A percentile compares a stretch with the other conserved stretches of the same genome.
Conservation (phyloP, 2,797 vertebrate species). For the Sebastes minor region DNA sequence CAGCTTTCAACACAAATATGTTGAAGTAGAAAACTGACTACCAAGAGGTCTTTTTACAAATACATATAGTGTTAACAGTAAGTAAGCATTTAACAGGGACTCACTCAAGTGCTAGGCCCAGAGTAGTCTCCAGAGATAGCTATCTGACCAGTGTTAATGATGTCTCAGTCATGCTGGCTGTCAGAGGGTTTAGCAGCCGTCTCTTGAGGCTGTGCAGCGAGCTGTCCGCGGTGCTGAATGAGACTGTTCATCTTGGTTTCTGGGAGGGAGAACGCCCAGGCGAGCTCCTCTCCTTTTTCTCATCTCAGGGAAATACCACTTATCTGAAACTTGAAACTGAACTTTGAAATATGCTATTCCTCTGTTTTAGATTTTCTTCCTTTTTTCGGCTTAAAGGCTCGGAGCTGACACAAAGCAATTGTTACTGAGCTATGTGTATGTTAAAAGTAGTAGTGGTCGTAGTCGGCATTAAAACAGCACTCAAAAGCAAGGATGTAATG, state of each 20-base stretch:
- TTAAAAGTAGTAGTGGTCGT: neutral
- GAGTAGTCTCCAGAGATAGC: slow-evolving; percentile 8
- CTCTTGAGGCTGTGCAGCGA: slow-evolving; percentile 13
- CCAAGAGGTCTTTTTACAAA: neutral
- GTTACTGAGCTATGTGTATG: neutral
- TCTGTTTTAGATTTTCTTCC: neutral
- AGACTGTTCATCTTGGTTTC: slow-evolving; percentile 37
- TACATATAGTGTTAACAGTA: neutral
- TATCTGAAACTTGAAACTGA: slow-evolving; percentile 55
- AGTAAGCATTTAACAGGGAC: neutral
- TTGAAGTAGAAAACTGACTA: neutral
- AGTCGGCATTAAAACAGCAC: neutral
- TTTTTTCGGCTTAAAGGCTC: neutral
- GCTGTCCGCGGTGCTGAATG: slow-evolving; percentile 62
- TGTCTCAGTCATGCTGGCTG: slow-evolving; percentile 21
- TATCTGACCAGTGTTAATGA: slow-evolving; percentile 38
- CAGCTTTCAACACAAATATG: neutral
- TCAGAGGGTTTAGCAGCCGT: slow-evolving; percentile 2
- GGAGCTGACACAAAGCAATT: neutral
- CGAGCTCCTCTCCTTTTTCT: slow-evolving; percentile 3
- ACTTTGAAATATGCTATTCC: slow-evolving; percentile 38
- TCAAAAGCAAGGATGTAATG: neutral
- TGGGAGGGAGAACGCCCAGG: slow-evolving; percentile 10
- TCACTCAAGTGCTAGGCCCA: neutral
- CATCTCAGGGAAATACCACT: slow-evolving; percentile 32